phyloP scores from a whole-genome alignment of 2,888 invertebrate species.

The Mantis religiosa region DNA sequence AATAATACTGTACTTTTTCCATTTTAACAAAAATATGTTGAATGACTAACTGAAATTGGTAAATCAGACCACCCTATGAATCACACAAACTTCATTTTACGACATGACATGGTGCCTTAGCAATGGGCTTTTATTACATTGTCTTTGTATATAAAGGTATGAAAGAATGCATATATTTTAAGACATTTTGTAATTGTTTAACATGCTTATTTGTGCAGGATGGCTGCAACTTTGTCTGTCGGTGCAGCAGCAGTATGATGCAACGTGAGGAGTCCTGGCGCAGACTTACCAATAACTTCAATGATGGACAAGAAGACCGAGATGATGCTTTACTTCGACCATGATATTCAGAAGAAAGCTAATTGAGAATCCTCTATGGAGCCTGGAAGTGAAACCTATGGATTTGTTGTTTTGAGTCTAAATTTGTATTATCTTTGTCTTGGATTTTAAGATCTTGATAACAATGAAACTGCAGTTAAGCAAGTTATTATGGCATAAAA shows the following conservation, averaged over 20 bases:
- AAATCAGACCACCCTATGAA: too few species aligned
- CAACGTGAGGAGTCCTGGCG: constrained; percentile 14
- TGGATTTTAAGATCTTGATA: too few species aligned
- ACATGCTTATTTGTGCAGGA: neutral
- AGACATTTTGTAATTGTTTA: neutral
- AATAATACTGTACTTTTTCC: too few species aligned
- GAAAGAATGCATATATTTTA: too few species aligned
- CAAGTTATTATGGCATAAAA: too few species aligned
- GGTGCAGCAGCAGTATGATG: neutral
- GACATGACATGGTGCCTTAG: too few species aligned
- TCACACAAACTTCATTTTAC: too few species aligned
- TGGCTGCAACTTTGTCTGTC: constrained; percentile 18
- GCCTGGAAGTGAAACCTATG: neutral
- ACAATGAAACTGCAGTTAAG: too few species aligned
- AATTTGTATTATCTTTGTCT: neutral
- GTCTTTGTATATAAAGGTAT: too few species aligned
- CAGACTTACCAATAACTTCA: constrained; percentile 8
- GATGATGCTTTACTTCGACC: constrained; percentile 16
- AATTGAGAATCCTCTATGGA: neutral
- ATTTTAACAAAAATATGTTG: too few species aligned
- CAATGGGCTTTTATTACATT: too few species aligned
- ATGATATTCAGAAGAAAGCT: neutral
- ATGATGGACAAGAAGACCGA: constrained; percentile 8
- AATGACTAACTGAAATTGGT: too few species aligned
- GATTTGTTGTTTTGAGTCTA: neutral